A percentile compares a stretch with the other conserved stretches of the same genome.
These are phyloP conservation scores for Porphyrio hochstetteri DNA, from an alignment of 2,113 vertebrate species.

Conservation along the genomic window DNA sequence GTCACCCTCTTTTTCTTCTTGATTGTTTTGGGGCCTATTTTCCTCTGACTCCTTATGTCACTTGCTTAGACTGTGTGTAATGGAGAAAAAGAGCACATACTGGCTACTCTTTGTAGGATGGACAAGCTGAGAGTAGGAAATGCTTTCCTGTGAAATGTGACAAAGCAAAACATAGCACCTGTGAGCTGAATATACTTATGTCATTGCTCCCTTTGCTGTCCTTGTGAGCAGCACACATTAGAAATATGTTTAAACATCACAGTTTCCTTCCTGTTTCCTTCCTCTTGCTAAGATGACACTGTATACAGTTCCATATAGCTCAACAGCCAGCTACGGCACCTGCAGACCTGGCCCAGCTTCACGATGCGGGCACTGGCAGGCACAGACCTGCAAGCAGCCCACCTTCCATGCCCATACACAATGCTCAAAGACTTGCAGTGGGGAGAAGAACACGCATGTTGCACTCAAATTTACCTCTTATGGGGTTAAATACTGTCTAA, in stretches of 20 bases:
- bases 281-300: neutral
- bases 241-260: neutral
- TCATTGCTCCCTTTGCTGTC: neutral
- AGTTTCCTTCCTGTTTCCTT: neutral
- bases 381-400: rapidly evolving
- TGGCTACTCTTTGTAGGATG: neutral
- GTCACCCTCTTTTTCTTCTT: neutral
- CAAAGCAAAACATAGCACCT: neutral
- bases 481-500: neutral
- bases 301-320: neutral
- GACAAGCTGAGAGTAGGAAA: neutral
- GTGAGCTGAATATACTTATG: neutral
- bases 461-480: neutral
- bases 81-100: neutral
- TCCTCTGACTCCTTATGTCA: neutral
- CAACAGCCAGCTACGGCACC: neutral
- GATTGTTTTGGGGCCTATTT: neutral
- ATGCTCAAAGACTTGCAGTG: rapidly evolving
- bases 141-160: neutral
- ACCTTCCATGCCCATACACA: neutral
- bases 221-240: neutral
- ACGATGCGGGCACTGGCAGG: neutral
- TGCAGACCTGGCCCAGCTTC: neutral
- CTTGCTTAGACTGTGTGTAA: neutral
- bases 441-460: neutral